phyloP scores from a whole-genome alignment of 1,140 invertebrate species.

The Eufriesea mexicana region DNA sequence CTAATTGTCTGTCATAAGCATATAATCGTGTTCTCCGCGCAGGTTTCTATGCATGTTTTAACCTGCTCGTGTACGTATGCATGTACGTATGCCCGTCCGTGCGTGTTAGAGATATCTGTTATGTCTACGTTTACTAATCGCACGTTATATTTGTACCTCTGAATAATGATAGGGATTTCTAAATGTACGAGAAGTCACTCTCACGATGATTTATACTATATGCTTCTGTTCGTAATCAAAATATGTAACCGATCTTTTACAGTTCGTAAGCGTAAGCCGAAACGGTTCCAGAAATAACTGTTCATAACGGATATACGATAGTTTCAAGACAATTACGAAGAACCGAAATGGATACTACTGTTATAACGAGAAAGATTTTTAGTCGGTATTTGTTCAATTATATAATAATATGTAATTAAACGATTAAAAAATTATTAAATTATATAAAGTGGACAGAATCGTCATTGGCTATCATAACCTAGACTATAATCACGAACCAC shows the following conservation, averaged over 20 bases:
- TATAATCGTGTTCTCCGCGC: constrained; percentile 22
- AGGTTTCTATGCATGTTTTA: constrained; percentile 37
- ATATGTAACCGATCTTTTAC: neutral
- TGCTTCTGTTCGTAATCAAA: neutral
- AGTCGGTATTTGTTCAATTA: too few species aligned
- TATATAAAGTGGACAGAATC: too few species aligned
- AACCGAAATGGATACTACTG: too few species aligned
- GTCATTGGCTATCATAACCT: too few species aligned
- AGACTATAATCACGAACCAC: too few species aligned
- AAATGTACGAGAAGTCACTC: neutral
- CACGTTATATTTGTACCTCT: neutral
- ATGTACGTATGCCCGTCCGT: neutral
- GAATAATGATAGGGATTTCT: neutral
- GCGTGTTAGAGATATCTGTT: constrained; percentile 16
- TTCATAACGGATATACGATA: too few species aligned
- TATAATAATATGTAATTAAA: too few species aligned
- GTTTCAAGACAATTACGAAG: too few species aligned
- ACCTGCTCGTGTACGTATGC: neutral
- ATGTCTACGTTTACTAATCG: constrained; percentile 2
- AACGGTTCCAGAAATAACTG: too few species aligned
- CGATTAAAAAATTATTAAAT: too few species aligned
- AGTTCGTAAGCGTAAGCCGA: neutral
- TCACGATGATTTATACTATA: neutral
- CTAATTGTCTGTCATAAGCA: constrained; percentile 49
- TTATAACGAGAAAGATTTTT: too few species aligned